phyloP scores from a whole-genome alignment of 2,888 invertebrate species.

The Corythucha ciliata region DNA sequence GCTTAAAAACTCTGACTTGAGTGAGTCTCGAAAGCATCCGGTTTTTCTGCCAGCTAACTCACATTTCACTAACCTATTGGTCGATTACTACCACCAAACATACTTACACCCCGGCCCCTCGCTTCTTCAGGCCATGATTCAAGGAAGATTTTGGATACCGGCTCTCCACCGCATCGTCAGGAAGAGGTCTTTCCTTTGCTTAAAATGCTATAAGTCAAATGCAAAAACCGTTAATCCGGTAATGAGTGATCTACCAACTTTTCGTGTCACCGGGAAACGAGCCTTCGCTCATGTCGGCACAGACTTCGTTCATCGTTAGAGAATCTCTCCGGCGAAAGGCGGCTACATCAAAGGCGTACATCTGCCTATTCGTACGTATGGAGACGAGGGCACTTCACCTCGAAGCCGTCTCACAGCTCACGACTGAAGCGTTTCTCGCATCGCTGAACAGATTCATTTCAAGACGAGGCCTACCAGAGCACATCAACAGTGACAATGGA shows the following conservation, averaged over 20 bases:
- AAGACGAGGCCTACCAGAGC: constrained; percentile 33
- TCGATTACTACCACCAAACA: constrained; percentile 8
- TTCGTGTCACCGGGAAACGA: background rate
- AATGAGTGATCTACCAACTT: constrained; percentile 13
- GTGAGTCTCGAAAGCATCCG: constrained; percentile 11
- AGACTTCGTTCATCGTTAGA: constrained; percentile 25
- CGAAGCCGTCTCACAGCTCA: constrained; percentile 37
- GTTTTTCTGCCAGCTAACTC: constrained; percentile 4
- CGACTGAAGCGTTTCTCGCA: constrained; percentile 38
- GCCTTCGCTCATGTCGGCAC: constrained; percentile 13
- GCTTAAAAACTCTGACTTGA: constrained; percentile 10
- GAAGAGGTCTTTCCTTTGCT: constrained; percentile 18
- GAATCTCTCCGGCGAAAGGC: constrained; percentile 4
- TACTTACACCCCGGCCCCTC: constrained; percentile 30
- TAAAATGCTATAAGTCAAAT: constrained; percentile 19
- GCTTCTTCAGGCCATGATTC: constrained; percentile 3
- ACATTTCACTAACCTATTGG: constrained; percentile 5
- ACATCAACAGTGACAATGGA: constrained; percentile 38
- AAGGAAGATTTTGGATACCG: constrained; percentile 15
- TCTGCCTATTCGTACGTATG: constrained; percentile 37
- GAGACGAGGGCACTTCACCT: constrained; percentile 38
- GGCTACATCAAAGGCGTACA: constrained; percentile 29
- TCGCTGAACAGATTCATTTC: constrained; percentile 38
- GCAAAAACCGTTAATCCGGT: constrained; percentile 18
- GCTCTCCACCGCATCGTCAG: constrained; percentile 8